These are phyloP conservation scores for Glaucidium brasilianum DNA, from an alignment of 2,113 vertebrate genomes.

Conservation along the genomic window DNA sequence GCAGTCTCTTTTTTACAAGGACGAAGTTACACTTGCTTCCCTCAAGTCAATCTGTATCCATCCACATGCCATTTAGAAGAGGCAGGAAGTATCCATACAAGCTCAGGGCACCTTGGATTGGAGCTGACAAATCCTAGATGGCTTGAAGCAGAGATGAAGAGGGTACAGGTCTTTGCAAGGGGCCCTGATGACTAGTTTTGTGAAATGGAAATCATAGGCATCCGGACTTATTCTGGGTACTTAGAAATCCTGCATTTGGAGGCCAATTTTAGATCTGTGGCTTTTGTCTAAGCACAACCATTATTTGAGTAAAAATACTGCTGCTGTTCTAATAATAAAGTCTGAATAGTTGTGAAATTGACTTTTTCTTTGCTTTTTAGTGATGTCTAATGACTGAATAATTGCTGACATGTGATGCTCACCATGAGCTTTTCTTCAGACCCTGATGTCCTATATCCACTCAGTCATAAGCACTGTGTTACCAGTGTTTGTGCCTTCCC, in stretches of 20 bases:
- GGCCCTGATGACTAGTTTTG: neutral
- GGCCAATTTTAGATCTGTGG: neutral
- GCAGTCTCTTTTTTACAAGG: neutral
- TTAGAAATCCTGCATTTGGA: neutral
- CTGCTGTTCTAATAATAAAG: neutral
- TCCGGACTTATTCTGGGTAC: neutral
- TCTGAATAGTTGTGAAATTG: neutral
- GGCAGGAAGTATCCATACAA: neutral
- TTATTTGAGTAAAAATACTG: neutral
- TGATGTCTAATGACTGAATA: neutral
- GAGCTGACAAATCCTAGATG: neutral
- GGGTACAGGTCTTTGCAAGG: neutral
- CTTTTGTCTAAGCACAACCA: neutral
- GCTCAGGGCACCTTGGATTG: neutral
- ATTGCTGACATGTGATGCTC: neutral
- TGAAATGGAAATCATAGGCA: neutral
- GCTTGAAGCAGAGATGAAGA: neutral
- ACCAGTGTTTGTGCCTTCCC: accelerated
- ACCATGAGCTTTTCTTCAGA: neutral
- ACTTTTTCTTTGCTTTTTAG: neutral
- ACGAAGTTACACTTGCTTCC: neutral
- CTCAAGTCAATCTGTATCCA: neutral
- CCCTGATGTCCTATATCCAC: neutral
- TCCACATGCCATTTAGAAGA: neutral
- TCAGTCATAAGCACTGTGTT: neutral